Evolutionary conservation across 2,888 invertebrate species (phyloP), one percentile per base, ranked within the genome.

Genomic region (Apotomis turbidana): DNA sequence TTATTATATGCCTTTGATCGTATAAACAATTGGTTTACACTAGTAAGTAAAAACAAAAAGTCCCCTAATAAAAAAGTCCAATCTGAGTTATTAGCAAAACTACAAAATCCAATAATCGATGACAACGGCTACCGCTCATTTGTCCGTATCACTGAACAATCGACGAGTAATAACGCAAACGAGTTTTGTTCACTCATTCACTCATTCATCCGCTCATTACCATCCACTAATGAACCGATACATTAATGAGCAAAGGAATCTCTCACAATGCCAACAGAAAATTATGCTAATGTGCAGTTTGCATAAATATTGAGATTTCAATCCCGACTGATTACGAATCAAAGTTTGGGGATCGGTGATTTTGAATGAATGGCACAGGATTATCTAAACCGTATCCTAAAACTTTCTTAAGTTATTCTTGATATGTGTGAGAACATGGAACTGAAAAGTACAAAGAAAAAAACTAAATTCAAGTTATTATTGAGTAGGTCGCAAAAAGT

Each of bases 151-250:
- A 49, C 46, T 55, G 55, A 69, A 69, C 69, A 69, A 69, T 62
- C 69, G 62, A n/a, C 38, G 62, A 69, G 69, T 69, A 69, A 69
- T 69, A 69, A 15, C 69, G 57, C 69, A 69, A 69, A 69, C 69
- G 62, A 69, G 69, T 62, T 51, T 46, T 27, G 60, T 13, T 61
- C 61, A 61, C 46, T 69, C 69, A 69, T 13, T 61, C 61, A 61
- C 46, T 69, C 69, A 69, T 69, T 62, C 69, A 51, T 51, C 60
- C 36, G 13, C 27, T 69, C 69, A 62, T 69, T 41, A 68, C 52
- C 67, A 67, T 67, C 49, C 66, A 67, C 36, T 67, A 58, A 41
- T 41, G 41, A 62, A 69, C 69, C 62, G 69, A 69, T 69, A 69
- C 69, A 69, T 69, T 69, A 61, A 69, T 61, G 68, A 61, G 27